Evolutionary conservation across 2,888 invertebrate species (phyloP), one percentile per base, ranked within the genome.

Genomic region (Sylvicola cinctus): DNA sequence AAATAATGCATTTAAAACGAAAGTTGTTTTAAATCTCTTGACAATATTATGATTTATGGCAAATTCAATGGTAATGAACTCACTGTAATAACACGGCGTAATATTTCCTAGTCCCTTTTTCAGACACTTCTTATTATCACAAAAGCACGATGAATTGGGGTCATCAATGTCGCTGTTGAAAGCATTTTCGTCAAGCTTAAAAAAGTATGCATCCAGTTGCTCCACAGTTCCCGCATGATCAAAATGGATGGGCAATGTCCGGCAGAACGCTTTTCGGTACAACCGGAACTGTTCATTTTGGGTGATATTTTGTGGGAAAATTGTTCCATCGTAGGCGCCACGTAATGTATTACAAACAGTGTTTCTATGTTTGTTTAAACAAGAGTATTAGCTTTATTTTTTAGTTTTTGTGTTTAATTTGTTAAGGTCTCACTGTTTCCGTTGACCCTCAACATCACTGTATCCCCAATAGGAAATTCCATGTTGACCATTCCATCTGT

Each of bases 241-340:
- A 41, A 57, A 73, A 2, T 47, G 50, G 29, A 74, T 53, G 0
- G 65, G 70, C 27, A 83, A 45, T 1, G 74, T 63, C 31, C 83
- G 64, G 51, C 87, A 88, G 46, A 87, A 74, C 1, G 79, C 69
- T 43, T 73, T 70, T 16, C 81, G 64, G 52, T 71, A 87, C 6
- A 83, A 49, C 12, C 64, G 55, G 39, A 84, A 61, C 0, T 60
- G 56, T 34, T 61, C 61, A 36, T 66, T 60, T 16, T 60, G 53
- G 4, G 54, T 51, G 34, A 85, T 45, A 31, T 66, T 57, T 2
- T 65, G 54, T 0, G 81, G 77, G 44, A 78, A 81, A 2, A 72
- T 51, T 1, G 74, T 63, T 1, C 80, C 84, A 49, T 84, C 84
- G 40, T 70, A 75, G 0, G 66, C 50, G 13, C 79, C 74, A 41